Evolutionary conservation across 2,888 invertebrate species (phyloP).

Genomic region (Macrostomum cliftonense): DNA sequence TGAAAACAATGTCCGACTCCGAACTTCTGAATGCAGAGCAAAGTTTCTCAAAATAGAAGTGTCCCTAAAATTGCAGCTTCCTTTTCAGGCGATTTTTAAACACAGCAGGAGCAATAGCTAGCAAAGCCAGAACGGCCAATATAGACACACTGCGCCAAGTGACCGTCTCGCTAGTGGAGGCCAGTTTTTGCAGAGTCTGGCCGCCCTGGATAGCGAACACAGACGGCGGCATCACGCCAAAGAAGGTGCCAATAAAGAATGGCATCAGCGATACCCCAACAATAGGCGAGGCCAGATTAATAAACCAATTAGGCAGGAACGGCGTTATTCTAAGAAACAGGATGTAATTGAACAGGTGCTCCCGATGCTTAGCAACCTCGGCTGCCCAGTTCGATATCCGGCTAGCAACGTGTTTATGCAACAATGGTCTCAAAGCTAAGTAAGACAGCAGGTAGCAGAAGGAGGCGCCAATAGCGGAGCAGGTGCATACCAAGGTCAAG

Average conservation of each 20-base stretch:
- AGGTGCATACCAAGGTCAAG: conserved; percentile 54
- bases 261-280: conserved; percentile 78
- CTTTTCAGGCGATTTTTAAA: conserved; percentile 56
- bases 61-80: conserved; percentile 29
- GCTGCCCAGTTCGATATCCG: conserved; percentile 25
- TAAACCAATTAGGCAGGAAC: conserved; percentile 95
- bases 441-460: conserved; percentile 81
- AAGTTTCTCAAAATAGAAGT: too few species aligned
- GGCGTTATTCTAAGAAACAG: conserved; percentile 90
- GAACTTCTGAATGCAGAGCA: too few species aligned
- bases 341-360: conserved; percentile 80
- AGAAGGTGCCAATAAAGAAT: conserved; percentile 83
- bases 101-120: conserved; percentile 70
- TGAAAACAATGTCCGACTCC: too few species aligned
- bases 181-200: conserved; percentile 71
- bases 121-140: conserved; percentile 55
- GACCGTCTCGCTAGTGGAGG: conserved; percentile 65
- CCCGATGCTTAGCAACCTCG: conserved; percentile 31
- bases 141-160: conserved; percentile 66
- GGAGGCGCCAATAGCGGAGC: conserved; percentile 84
- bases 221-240: conserved; percentile 59
- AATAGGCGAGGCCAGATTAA: conserved; percentile 83
- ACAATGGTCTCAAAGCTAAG: conserved; percentile 63
- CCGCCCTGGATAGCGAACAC: conserved; percentile 85
- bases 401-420: conserved; percentile 69